Conservation (phyloP, 2,797 vertebrate genomes). For the Carduelis carduelis region DNA sequence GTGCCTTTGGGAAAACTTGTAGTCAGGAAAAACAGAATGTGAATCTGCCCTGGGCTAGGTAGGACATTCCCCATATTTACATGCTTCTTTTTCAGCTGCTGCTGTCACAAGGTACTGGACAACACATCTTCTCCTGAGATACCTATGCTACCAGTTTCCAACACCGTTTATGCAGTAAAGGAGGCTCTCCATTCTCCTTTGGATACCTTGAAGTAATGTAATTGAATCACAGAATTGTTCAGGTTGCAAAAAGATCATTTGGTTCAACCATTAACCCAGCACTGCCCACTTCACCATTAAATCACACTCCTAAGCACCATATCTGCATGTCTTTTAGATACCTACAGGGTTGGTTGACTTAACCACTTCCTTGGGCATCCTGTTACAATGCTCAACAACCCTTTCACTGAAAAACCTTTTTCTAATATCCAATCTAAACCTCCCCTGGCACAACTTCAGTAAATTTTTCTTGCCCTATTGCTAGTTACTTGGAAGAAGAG, state of each 20-base stretch:
- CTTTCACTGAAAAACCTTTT: background rate
- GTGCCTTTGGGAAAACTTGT: background rate
- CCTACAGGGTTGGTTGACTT: background rate
- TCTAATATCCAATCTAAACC: background rate
- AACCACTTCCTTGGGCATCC: background rate
- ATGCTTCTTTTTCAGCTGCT: background rate
- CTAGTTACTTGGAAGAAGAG: background rate
- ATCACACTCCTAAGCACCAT: background rate
- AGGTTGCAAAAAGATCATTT: background rate
- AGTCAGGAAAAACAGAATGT: background rate
- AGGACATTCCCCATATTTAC: background rate
- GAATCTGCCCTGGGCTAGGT: background rate
- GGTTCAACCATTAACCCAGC: background rate
- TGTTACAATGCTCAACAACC: background rate
- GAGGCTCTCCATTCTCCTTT: background rate
- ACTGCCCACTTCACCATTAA: background rate
- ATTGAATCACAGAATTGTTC: background rate
- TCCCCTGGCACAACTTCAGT: background rate
- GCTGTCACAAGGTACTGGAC: background rate
- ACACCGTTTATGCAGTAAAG: background rate
- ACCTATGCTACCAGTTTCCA: background rate
- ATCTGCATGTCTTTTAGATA: background rate
- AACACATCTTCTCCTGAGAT: background rate
- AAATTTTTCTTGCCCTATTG: background rate
- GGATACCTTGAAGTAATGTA: background rate